Conservation (phyloP, 1,140 invertebrate species). For the Plutomurus gul region DNA sequence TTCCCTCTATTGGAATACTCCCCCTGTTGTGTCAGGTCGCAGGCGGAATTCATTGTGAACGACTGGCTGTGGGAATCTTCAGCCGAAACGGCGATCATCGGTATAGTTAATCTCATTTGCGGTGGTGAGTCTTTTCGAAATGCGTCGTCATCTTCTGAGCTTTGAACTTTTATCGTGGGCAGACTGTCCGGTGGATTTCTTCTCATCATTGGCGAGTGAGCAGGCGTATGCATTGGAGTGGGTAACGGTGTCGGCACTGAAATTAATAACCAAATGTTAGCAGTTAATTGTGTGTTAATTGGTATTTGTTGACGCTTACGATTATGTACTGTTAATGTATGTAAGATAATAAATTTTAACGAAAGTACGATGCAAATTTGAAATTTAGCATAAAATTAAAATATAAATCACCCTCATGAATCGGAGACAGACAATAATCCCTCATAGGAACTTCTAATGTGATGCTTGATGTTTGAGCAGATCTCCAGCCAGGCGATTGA, state of each 20-base stretch:
- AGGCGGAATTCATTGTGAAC: background rate
- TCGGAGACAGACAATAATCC: constrained; percentile 71
- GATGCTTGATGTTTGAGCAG: constrained; percentile 57
- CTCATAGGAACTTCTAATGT: constrained; percentile 71
- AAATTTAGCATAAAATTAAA: no score
- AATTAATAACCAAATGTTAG: no score
- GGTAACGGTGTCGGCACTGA: constrained; percentile 68
- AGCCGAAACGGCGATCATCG: constrained; percentile 51
- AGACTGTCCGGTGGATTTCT: constrained; percentile 55
- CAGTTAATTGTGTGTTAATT: no score
- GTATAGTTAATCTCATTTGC: constrained; percentile 46
- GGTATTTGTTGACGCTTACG: no score
- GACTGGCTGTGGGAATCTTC: constrained; percentile 50
- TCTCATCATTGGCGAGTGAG: constrained; percentile 68
- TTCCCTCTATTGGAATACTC: background rate
- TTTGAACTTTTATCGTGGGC: constrained; percentile 48
- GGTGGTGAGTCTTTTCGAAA: constrained; percentile 37
- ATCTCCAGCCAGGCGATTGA: constrained; percentile 14
- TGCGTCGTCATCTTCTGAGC: constrained; percentile 49
- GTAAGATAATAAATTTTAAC: no score
- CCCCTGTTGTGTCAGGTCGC: constrained; percentile 39
- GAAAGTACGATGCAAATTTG: no score
- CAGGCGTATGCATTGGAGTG: constrained; percentile 63
- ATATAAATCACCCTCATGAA: no score
- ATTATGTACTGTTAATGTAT: no score